These are phyloP conservation scores for Adelphocoris suturalis DNA, from an alignment of 2,888 invertebrate species.

Conservation along the genomic window DNA sequence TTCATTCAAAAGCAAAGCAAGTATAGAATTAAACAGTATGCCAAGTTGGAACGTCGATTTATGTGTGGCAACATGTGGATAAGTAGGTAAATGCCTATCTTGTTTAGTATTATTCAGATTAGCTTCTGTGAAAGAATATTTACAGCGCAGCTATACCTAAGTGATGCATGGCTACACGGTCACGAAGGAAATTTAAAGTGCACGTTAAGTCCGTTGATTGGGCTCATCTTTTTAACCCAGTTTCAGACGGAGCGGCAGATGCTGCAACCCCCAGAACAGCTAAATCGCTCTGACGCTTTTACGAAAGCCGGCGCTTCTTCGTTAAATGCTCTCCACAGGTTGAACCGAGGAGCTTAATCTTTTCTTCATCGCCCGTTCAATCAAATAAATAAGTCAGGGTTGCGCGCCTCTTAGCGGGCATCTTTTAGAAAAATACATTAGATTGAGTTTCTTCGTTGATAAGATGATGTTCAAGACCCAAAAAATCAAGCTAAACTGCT, in stretches of 20 bases:
- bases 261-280: background rate
- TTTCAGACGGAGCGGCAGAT: background rate
- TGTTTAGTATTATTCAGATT: too few species aligned
- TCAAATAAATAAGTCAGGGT: conserved; percentile 16
- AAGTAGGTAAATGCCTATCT: too few species aligned
- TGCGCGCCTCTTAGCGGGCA: background rate
- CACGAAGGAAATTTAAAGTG: background rate
- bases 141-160: background rate
- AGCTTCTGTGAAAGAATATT: too few species aligned
- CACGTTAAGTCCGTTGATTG: background rate
- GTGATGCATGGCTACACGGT: background rate
- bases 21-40: too few species aligned
- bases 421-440: too few species aligned
- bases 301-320: background rate
- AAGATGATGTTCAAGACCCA: too few species aligned
- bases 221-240: background rate
- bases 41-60: too few species aligned
- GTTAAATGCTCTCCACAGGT: background rate
- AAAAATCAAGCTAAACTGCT: too few species aligned
- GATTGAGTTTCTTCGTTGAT: too few species aligned
- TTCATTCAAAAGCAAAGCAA: too few species aligned
- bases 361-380: conserved; percentile 1
- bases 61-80: too few species aligned
- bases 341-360: background rate
- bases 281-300: background rate